These are phyloP conservation scores for Fulmarus glacialis DNA, from an alignment of 2,113 vertebrate genomes.

Conservation along the genomic window DNA sequence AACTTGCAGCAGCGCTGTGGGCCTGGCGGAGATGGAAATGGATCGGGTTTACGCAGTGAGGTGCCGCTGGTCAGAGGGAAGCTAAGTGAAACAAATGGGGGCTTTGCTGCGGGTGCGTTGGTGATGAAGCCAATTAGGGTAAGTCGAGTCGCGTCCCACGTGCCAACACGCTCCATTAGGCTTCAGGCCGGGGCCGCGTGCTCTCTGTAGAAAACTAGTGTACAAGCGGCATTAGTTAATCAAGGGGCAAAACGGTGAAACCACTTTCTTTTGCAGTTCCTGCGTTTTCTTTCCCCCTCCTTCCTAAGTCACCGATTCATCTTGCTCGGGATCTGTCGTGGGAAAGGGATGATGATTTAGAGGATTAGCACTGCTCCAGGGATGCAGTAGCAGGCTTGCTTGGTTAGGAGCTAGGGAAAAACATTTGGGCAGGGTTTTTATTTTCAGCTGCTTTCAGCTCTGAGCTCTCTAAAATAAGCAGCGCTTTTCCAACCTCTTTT, in stretches of 20 bases:
- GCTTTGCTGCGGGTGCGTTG: neutral
- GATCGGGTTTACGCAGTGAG: neutral
- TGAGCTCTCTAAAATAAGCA: neutral
- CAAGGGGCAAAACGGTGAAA: neutral
- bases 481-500: neutral
- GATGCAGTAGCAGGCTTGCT: neutral
- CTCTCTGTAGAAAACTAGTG: neutral
- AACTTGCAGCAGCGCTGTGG: neutral
- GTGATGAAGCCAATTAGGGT: neutral
- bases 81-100: neutral
- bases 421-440: neutral
- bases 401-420: neutral
- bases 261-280: neutral
- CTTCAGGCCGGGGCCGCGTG: fast-evolving
- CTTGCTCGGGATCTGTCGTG: neutral
- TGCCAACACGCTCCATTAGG: neutral
- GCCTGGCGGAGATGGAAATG: neutral
- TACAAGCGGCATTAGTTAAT: neutral
- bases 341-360: neutral
- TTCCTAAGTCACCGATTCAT: neutral
- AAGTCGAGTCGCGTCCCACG: fast-evolving
- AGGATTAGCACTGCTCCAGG: neutral
- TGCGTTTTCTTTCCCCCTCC: neutral
- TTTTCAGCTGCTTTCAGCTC: neutral
- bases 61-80: neutral